Evolutionary conservation across 2,113 vertebrate species (phyloP).

Genomic region (Dipodomys merriami): DNA sequence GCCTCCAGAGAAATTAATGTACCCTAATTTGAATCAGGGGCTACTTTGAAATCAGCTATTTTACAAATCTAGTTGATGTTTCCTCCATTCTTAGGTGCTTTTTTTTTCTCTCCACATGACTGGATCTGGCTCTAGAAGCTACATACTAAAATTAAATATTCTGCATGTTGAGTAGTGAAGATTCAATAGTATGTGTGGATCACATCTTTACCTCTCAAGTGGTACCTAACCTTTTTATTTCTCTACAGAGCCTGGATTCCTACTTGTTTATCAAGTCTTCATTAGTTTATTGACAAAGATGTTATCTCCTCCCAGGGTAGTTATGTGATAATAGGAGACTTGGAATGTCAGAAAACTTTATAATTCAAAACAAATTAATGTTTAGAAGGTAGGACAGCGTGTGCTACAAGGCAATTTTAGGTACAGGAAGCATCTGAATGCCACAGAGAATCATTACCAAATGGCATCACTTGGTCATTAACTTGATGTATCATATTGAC

Average conservation of each 20-base stretch:
- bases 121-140: constrained; percentile 4
- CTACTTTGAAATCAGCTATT: constrained; percentile 58
- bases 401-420: neutral
- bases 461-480: neutral
- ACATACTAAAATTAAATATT: constrained; percentile 37
- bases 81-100: constrained; percentile 2
- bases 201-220: neutral
- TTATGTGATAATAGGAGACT: neutral
- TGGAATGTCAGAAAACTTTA: neutral
- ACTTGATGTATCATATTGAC: neutral
- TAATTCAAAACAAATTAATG: neutral
- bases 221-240: neutral
- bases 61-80: constrained; percentile 48
- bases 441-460: neutral
- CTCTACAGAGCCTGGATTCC: neutral
- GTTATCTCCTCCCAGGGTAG: neutral
- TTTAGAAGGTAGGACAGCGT: neutral
- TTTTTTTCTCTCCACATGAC: neutral
- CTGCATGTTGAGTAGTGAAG: neutral
- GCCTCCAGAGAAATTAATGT: constrained; percentile 68
- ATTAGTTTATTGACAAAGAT: neutral
- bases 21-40: constrained; percentile 65
- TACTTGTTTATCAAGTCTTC: neutral
- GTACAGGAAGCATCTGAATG: neutral
- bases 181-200: neutral